Evolutionary conservation across 2,888 invertebrate genomes (phyloP).

Genomic region (Trypoxylon attenuatum): DNA sequence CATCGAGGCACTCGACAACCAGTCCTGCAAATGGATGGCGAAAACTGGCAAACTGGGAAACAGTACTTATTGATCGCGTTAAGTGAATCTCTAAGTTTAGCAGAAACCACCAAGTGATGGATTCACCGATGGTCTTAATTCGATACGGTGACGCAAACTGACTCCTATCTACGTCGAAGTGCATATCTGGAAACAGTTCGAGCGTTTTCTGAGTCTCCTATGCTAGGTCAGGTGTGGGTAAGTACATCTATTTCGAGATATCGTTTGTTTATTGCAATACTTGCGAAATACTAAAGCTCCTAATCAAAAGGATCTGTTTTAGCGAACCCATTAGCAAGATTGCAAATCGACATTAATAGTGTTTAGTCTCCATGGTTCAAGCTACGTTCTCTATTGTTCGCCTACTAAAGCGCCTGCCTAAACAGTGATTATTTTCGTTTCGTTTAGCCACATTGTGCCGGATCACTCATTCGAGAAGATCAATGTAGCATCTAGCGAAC

Average conservation of each 20-base stretch:
- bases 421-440: too few relatives aligned
- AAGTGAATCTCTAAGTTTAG: conserved; percentile 48
- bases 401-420: too few relatives aligned
- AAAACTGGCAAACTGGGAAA: conserved; percentile 30
- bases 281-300: background rate
- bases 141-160: conserved; percentile 17
- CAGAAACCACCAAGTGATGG: conserved; percentile 11
- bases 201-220: too few relatives aligned
- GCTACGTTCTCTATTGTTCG: too few relatives aligned
- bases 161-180: too few relatives aligned
- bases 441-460: too few relatives aligned
- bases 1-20: conserved; percentile 6
- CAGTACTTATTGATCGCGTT: conserved; percentile 39
- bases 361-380: too few relatives aligned
- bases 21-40: conserved; percentile 2
- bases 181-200: background rate
- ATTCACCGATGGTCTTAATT: conserved; percentile 30
- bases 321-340: background rate
- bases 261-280: background rate
- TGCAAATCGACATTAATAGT: background rate
- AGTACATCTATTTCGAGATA: too few relatives aligned
- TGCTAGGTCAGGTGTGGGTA: too few relatives aligned
- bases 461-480: too few relatives aligned
- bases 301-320: background rate
- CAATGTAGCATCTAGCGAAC: background rate